These are phyloP conservation scores for Octomys mimax DNA, from an alignment of 2,797 vertebrate species.

Conservation along the genomic window DNA sequence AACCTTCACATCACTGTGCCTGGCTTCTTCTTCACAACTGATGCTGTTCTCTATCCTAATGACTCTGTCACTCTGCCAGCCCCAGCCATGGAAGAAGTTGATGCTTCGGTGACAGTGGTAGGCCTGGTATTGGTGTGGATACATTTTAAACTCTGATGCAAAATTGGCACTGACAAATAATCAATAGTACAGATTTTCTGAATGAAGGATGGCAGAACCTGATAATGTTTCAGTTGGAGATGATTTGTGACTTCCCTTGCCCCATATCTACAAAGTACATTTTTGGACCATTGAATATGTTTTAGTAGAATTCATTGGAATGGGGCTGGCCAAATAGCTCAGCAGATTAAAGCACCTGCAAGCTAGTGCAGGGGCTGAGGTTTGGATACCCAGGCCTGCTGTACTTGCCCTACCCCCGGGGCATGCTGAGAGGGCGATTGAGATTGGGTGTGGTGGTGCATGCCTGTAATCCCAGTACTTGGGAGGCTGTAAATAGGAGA, in stretches of 20 bases:
- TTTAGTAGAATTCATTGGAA: background rate
- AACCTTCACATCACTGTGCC: background rate
- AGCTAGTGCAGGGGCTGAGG: no score
- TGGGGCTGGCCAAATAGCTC: no score
- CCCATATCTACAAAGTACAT: background rate
- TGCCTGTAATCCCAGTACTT: no score
- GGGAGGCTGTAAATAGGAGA: no score
- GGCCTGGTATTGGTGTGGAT: background rate
- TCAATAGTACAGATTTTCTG: background rate
- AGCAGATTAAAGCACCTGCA: no score
- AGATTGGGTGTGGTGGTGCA: no score
- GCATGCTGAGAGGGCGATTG: no score
- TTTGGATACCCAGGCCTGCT: no score
- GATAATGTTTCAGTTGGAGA: background rate
- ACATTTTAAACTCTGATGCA: background rate
- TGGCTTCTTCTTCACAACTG: background rate
- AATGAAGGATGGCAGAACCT: background rate
- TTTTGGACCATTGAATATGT: conserved; percentile 7
- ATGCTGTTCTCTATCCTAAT: background rate
- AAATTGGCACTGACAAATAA: background rate
- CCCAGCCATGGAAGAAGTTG: background rate
- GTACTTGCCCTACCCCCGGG: no score
- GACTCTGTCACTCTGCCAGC: background rate
- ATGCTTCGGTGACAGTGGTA: background rate
- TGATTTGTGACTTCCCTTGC: background rate